These are phyloP conservation scores for Drosophila kokeensis DNA, from an alignment of 2,888 invertebrate species.

Conservation along the genomic window DNA sequence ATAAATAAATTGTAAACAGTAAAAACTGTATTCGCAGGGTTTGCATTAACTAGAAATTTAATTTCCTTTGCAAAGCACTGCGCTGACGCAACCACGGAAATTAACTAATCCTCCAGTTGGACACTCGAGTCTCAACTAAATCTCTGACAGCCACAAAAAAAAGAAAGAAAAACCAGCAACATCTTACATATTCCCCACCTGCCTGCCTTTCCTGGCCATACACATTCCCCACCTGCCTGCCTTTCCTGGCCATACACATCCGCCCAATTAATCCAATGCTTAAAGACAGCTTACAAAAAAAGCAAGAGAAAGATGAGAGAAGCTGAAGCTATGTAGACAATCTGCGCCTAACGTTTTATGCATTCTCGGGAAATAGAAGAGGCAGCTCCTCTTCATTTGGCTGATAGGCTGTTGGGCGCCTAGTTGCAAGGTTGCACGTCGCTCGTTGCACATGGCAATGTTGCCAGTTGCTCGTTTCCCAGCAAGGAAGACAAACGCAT, in stretches of 20 bases:
- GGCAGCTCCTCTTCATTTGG: conserved; percentile 15
- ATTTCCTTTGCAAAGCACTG: background rate
- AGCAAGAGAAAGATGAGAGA: background rate
- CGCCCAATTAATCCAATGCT: conserved; percentile 72
- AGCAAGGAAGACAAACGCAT: conserved; percentile 65
- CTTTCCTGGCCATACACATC: conserved; percentile 46
- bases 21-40: background rate
- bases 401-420: conserved; percentile 10
- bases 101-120: conserved; percentile 9
- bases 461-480: conserved; percentile 5
- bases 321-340: conserved; percentile 27
- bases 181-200: conserved; percentile 19
- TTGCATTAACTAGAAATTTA: background rate
- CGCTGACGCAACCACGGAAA: background rate
- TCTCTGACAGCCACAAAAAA: conserved; percentile 7
- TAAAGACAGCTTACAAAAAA: conserved; percentile 32
- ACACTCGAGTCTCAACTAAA: conserved; percentile 7
- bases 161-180: background rate
- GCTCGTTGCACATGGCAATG: background rate
- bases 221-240: conserved; percentile 48
- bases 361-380: conserved; percentile 42
- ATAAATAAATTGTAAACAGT: background rate
- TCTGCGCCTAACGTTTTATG: conserved; percentile 56
- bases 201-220: conserved; percentile 24
- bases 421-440: conserved; percentile 3